Evolutionary conservation across 2,113 vertebrate species (phyloP).

Genomic region (Trogon melanurus): DNA sequence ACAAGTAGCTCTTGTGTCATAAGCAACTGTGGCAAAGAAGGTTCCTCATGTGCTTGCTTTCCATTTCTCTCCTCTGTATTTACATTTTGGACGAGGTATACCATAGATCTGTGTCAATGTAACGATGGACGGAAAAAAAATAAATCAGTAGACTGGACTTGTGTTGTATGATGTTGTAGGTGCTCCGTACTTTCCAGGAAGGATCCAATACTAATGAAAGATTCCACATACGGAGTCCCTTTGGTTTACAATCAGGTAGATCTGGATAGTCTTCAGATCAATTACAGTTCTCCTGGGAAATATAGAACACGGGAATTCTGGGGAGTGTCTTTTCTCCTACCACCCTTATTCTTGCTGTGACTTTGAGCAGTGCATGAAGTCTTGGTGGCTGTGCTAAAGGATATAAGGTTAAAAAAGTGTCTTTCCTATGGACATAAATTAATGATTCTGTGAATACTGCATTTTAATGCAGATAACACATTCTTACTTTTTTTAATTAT

Average conservation of each 20-base stretch:
- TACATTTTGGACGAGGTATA: neutral
- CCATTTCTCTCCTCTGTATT: neutral
- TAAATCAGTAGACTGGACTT: neutral
- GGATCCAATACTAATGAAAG: neutral
- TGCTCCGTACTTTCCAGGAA: neutral
- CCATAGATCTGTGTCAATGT: neutral
- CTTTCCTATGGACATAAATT: neutral
- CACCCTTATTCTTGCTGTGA: neutral
- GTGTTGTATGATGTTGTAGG: neutral
- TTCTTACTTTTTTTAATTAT: neutral
- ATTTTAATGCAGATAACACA: neutral
- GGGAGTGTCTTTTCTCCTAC: neutral
- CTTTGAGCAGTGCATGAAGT: neutral
- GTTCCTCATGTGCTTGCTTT: neutral
- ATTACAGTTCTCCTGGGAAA: neutral
- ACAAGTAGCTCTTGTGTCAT: neutral
- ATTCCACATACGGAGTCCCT: neutral
- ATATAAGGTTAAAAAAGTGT: neutral
- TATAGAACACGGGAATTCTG: neutral
- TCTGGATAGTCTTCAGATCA: neutral
- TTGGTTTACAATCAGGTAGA: neutral
- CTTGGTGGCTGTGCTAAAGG: neutral
- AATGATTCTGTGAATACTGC: neutral
- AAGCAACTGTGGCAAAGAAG: fast-evolving
- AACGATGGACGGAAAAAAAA: neutral